Conservation (phyloP, 2,888 invertebrate species). For the Polydrusus cervinus region DNA sequence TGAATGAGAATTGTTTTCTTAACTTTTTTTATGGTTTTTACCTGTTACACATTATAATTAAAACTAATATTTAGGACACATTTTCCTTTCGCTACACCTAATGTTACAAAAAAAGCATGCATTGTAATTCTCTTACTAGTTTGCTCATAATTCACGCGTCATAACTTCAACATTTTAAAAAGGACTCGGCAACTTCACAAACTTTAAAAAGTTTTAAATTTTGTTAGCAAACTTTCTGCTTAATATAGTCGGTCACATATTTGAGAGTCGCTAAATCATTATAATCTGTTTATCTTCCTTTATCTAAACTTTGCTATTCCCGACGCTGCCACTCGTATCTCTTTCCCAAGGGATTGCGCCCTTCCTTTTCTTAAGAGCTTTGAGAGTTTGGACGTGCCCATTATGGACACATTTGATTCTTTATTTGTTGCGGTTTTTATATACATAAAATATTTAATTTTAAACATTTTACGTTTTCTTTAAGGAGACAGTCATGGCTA, state of each 20-base stretch:
- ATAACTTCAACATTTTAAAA: constrained; percentile 53
- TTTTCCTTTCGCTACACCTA: too few species aligned
- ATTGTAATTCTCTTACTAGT: constrained; percentile 41
- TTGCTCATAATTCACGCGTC: constrained; percentile 50
- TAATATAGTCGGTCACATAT: constrained; percentile 66
- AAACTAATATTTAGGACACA: too few species aligned
- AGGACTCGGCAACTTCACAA: constrained; percentile 49
- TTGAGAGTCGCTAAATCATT: constrained; percentile 68
- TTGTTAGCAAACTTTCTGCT: constrained; percentile 64
- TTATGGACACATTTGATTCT: constrained; percentile 22
- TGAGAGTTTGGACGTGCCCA: constrained; percentile 33
- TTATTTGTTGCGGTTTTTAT: constrained; percentile 4
- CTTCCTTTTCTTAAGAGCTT: constrained; percentile 46
- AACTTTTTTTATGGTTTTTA: too few species aligned
- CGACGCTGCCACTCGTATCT: constrained; percentile 62
- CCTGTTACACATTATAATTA: too few species aligned
- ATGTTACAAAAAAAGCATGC: constrained; percentile 25
- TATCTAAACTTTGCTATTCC: constrained; percentile 68
- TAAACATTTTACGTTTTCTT: not conserved
- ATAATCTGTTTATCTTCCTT: constrained; percentile 69
- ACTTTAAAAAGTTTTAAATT: constrained; percentile 64
- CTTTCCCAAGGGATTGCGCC: constrained; percentile 59
- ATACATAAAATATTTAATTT: not conserved
- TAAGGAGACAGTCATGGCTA: too few species aligned
- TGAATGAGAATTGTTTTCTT: too few species aligned